These are phyloP conservation scores for Acrocyrtus sp. DNA, from an alignment of 2,888 invertebrate species.

Conservation along the genomic window DNA sequence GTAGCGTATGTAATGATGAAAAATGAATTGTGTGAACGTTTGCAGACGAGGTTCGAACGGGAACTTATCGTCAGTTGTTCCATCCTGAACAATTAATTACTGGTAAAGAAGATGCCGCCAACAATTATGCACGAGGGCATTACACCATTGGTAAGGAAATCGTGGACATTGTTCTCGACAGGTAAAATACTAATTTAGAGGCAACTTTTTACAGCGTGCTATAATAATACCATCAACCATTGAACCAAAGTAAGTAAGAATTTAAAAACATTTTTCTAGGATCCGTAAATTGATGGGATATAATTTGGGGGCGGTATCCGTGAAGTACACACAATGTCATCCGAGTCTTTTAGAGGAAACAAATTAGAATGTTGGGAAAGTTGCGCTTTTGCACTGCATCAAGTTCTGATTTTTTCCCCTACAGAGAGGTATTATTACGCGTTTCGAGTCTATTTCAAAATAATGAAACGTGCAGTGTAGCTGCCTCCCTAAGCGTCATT, in stretches of 20 bases:
- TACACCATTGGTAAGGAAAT: slow-evolving; percentile 89
- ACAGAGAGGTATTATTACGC: too few relatives aligned
- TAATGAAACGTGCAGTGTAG: too few relatives aligned
- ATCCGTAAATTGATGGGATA: slow-evolving; percentile 73
- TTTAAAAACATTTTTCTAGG: slow-evolving; percentile 4
- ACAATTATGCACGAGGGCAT: slow-evolving; percentile 97
- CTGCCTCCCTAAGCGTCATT: too few relatives aligned
- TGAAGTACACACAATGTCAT: not conserved
- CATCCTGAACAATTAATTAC: slow-evolving; percentile 98
- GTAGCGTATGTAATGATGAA: not conserved
- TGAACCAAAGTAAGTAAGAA: not conserved
- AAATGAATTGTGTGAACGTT: not conserved
- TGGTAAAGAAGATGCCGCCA: slow-evolving; percentile 95
- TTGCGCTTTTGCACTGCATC: too few relatives aligned
- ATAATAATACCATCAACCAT: not conserved
- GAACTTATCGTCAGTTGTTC: slow-evolving; percentile 94
- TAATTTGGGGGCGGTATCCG: not conserved
- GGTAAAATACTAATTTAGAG: slow-evolving; percentile 1
- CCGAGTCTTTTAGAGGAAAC: not conserved
- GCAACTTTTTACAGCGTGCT: not conserved
- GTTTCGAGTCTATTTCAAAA: too few relatives aligned
- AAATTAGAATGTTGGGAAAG: not conserved
- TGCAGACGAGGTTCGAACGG: slow-evolving; percentile 88
- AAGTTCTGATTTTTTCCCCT: too few relatives aligned
- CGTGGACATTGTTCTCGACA: slow-evolving; percentile 52